Base-by-base conservation (phyloP, 2,113 vertebrate genomes). In the Coracopsis vasa region DNA sequence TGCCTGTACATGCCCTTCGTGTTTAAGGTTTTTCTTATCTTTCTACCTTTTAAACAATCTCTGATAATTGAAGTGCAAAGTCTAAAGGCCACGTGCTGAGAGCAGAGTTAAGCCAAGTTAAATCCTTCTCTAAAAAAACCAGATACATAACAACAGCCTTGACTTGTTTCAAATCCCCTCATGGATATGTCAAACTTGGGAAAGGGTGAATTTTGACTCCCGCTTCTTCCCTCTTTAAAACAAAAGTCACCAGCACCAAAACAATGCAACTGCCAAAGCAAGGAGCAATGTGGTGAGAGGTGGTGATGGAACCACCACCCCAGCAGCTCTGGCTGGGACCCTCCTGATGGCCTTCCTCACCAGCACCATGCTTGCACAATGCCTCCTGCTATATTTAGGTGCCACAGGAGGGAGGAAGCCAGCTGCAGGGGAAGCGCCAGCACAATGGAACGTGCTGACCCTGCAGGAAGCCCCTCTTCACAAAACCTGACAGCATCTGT, bases 301-400 rank as follows among this genome's bases (percentile, higher is more conserved):
- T 1, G 0, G 73, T 0, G 4, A 24, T 0, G 25, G 89, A 61
- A 60, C 20, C 1, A 1, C 29, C 6, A 1, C 42, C 8, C 42
- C 62, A 29, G 67, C 33, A 27, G 24, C 82, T 33, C 64, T 0
- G 0, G 24, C 19, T 1, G 39, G 64, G 37, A 56, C 78, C 23
- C 80, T 28, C 33, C 2, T 0, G n/a, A 16, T 3, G 1, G 45
- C 1, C 6, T 11, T 75, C 21, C 50, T 23, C 79, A 41, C 69
- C 20, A 0, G 47, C 71, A 15, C 37, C 0, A 2, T 1, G 4
- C 62, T 83, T 1, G 2, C 23, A 65, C 75, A 53, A 71, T 18
- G 60, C 56, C 61, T 73, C 37, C 0, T 1, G 17, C 88, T 96
- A 96, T 95, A 86, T 95, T 93, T 93, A 92, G 88, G 56, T 0